Base-by-base conservation (phyloP, 1,140 invertebrate genomes). In the Heliconius hewitsoni region DNA sequence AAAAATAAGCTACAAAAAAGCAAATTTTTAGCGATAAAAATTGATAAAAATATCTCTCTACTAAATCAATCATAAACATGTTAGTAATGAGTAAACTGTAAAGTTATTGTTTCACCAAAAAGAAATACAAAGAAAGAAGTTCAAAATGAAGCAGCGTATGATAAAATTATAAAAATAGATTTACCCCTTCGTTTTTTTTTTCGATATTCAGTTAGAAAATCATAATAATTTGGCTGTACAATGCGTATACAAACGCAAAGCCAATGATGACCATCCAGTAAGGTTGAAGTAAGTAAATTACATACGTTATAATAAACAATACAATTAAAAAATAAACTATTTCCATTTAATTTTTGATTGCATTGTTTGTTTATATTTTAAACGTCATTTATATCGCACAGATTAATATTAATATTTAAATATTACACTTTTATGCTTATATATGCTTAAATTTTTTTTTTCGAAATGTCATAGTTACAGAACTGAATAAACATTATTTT, bases 271-370 rank as follows among this genome's bases (percentile, higher is more conserved):
- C 18, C 8, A 90, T 85, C 89, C 90, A 91, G 30, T 91, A 93
- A 18, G 90, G 90, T 57, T 87, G 86, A 75, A 93, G 87, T 18
- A 91, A 74, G 46, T 91, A 92, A 42, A 91, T 60, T 37, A 73
- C 77, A 52, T 90, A 92, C 11, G 78, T 79, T 57, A 90, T 80
- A 9, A 88, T 55, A 37, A 86, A 9, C 30, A 90, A 74, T 72
- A 87, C 74, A 37, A 90, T 80, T 23, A 91, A n/a, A 73, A 91
- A 90, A 78, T 90, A 90, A 57, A 91, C 76, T 84, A 92, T 91
- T 91, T 92, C 91, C 91, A 92, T 92, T 88, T 90, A 90, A 72
- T 83, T 83, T 82, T 84, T 18, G 72, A 46, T 34, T 60, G 66
- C 86, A 86, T 89, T 82, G 60, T 60, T 88, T 90, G 52, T 50